A percentile compares a stretch with the other conserved stretches of the same genome.
These are phyloP conservation scores for Heliconius nattereri DNA, from an alignment of 1,140 invertebrate species.

Conservation along the genomic window DNA sequence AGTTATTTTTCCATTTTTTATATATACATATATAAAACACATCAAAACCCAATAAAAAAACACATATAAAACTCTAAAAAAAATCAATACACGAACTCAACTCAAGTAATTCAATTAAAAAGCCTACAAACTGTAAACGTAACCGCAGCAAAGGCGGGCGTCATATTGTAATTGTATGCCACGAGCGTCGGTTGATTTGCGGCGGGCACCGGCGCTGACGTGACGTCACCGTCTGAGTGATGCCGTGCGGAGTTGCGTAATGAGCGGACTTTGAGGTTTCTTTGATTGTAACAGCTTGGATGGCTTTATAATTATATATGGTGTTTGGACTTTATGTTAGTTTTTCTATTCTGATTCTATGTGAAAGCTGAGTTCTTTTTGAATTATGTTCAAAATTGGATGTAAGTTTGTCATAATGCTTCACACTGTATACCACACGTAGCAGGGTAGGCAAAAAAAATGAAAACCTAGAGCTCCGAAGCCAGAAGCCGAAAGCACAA, in stretches of 20 bases:
- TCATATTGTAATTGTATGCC: slow-evolving; percentile 46
- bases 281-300: slow-evolving; percentile 17
- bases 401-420: neutral
- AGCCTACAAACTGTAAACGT: slow-evolving; percentile 21
- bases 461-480: neutral
- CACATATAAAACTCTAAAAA: neutral
- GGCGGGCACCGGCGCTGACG: slow-evolving; percentile 36
- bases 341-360: too few relatives aligned
- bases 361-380: too few relatives aligned
- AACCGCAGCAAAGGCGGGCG: slow-evolving; percentile 44
- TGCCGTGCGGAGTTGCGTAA: slow-evolving; percentile 41
- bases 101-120: slow-evolving; percentile 19
- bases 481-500: too few relatives aligned
- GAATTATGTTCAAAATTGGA: too few relatives aligned
- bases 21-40: neutral
- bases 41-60: neutral
- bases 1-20: too few relatives aligned
- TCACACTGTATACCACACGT: neutral
- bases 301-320: neutral
- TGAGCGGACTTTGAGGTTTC: slow-evolving; percentile 38
- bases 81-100: neutral
- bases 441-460: neutral
- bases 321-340: neutral
- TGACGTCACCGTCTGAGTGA: slow-evolving; percentile 42
- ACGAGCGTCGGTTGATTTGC: slow-evolving; percentile 45